phyloP scores from a whole-genome alignment of 2,113 vertebrate species.

The Atractosteus spatula region DNA sequence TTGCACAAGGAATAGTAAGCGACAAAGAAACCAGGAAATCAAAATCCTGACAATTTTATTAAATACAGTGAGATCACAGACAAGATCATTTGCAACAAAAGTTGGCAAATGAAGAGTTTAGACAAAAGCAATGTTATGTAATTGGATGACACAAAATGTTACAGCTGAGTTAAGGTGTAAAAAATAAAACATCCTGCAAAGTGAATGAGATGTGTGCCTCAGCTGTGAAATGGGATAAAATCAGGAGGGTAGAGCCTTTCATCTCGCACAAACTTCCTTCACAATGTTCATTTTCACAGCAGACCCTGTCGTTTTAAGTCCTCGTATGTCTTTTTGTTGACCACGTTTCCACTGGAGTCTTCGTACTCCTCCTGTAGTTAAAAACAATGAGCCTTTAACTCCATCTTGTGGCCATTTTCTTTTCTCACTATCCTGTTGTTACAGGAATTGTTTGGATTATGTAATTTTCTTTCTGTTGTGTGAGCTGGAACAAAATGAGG shows the following conservation, averaged over 20 bases:
- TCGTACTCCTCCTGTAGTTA: constrained; percentile 63
- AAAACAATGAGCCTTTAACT: background rate
- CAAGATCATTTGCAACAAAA: constrained; percentile 9
- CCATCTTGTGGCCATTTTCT: constrained; percentile 2
- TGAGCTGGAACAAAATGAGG: no score
- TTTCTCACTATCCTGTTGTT: no score
- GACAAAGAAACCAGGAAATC: no score
- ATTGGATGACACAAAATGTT: background rate
- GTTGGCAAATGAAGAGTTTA: background rate
- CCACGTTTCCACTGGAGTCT: constrained; percentile 95
- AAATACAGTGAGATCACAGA: constrained; percentile 3
- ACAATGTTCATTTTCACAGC: constrained; percentile 60
- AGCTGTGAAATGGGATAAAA: no score
- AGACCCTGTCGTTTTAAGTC: constrained; percentile 95
- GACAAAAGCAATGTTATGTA: background rate
- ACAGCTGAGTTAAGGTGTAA: background rate
- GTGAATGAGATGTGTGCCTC: no score
- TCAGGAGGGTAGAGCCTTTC: no score
- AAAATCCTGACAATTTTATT: constrained; percentile 8
- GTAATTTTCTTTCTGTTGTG: no score
- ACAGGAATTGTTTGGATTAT: no score
- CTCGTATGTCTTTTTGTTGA: constrained; percentile 97
- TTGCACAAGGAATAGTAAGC: no score
- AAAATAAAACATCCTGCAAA: background rate
- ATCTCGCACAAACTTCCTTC: no score